Conservation (phyloP, 2,888 invertebrate species). For the Drosophila neutralis region DNA sequence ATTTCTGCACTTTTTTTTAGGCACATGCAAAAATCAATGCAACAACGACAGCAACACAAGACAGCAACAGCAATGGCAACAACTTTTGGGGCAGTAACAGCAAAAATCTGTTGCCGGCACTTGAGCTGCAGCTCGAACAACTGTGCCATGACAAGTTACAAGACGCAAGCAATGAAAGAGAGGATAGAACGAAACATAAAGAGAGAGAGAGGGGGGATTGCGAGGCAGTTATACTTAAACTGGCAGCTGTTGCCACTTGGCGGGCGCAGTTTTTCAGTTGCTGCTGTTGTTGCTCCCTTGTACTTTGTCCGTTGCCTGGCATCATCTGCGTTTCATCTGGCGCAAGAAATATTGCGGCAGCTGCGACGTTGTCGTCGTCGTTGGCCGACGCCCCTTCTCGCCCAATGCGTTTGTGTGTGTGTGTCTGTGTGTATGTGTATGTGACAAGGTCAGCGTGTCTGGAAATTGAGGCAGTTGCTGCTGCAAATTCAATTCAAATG, state of each 20-base stretch:
- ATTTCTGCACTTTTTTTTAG: constrained; percentile 16
- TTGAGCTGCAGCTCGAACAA: constrained; percentile 75
- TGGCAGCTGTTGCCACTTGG: constrained; percentile 75
- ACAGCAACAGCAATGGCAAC: constrained; percentile 27
- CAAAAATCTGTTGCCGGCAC: constrained; percentile 78
- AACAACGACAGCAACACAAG: constrained; percentile 69
- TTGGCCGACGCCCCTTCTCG: constrained; percentile 55
- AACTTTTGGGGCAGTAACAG: constrained; percentile 53
- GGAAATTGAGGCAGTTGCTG: constrained; percentile 68
- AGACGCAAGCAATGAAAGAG: constrained; percentile 33
- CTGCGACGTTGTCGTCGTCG: constrained; percentile 58
- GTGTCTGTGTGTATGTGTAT: constrained; percentile 51
- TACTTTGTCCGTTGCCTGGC: constrained; percentile 56
- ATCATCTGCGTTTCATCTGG: constrained; percentile 84
- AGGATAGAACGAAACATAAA: background rate
- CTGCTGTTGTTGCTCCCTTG: constrained; percentile 32
- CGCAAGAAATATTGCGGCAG: constrained; percentile 83
- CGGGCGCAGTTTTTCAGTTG: constrained; percentile 69
- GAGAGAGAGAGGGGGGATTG: background rate
- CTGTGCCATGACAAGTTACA: constrained; percentile 76
- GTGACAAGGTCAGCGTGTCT: constrained; percentile 77
- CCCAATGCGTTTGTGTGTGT: constrained; percentile 8
- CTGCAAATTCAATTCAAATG: constrained; percentile 78
- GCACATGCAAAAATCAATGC: constrained; percentile 55
- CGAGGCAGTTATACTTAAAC: constrained; percentile 39